Evolutionary conservation across 2,888 invertebrate genomes (phyloP).

Genomic region (Prosopocoilus inquinatus): DNA sequence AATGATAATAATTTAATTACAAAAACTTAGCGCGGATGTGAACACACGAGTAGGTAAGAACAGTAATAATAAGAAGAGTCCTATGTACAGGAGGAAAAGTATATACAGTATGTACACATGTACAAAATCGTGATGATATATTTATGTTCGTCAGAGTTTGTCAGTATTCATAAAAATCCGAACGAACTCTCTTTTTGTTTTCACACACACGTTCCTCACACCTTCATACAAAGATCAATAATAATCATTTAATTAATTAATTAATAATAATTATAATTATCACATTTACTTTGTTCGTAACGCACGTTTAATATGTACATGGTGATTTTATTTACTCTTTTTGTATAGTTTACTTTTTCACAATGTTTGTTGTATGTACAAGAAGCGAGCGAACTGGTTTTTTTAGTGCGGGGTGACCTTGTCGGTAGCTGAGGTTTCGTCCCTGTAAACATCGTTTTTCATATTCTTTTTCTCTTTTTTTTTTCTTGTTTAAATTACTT

Average conservation of each 20-base stretch:
- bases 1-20: conserved; percentile 30
- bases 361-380: conserved; percentile 5
- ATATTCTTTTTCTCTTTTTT: too few relatives aligned
- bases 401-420: too few relatives aligned
- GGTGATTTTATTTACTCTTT: conserved; percentile 21
- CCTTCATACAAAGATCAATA: conserved; percentile 13
- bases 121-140: conserved; percentile 34
- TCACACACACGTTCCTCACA: not conserved
- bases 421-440: too few relatives aligned
- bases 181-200: too few relatives aligned
- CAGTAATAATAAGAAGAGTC: conserved; percentile 18
- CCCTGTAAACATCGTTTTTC: too few relatives aligned
- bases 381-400: not conserved
- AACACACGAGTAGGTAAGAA: conserved; percentile 38
- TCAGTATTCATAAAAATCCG: not conserved
- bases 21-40: conserved; percentile 35
- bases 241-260: conserved; percentile 13
- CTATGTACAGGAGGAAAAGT: conserved; percentile 42
- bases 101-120: conserved; percentile 39
- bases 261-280: conserved; percentile 23
- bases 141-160: conserved; percentile 5
- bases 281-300: conserved; percentile 25
- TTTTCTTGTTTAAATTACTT: too few relatives aligned
- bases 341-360: conserved; percentile 11
- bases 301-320: conserved; percentile 5